Percentiles rank a stretch among this genome's conserved stretches.
Conservation (phyloP, 2,113 vertebrate genomes). For the Onychorhynchus coronatus region DNA sequence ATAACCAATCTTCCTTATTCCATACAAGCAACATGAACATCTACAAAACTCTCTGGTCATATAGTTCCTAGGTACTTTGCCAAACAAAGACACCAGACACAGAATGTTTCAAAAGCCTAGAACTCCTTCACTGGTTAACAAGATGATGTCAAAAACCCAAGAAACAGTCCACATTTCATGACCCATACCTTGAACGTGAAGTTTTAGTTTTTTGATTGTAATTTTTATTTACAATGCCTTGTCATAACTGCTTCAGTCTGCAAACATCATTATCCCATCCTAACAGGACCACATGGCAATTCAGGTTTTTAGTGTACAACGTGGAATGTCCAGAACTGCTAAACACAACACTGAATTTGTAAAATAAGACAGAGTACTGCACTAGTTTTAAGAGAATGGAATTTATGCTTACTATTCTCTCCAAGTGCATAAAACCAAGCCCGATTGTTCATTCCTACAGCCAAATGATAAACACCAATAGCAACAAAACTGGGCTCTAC, state of each 20-base stretch:
- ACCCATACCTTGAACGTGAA: not conserved
- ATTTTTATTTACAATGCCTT: not conserved
- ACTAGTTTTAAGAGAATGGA: not conserved
- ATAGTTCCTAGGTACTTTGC: not conserved
- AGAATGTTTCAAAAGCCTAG: not conserved
- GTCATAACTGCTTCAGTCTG: not conserved
- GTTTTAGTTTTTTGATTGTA: too few species aligned
- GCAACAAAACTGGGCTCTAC: slow-evolving; percentile 94
- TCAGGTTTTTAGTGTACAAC: not conserved
- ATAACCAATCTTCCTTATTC: not conserved
- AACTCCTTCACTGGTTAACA: not conserved
- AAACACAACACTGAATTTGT: not conserved
- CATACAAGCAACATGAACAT: not conserved
- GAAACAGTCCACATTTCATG: not conserved
- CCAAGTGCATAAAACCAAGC: slow-evolving; percentile 94
- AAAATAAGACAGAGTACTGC: not conserved
- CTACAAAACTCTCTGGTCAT: not conserved
- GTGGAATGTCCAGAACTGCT: not conserved
- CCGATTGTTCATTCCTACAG: slow-evolving; percentile 97
- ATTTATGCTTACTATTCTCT: slow-evolving; percentile 78
- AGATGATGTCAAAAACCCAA: not conserved
- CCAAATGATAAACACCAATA: slow-evolving; percentile 90
- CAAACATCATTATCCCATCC: not conserved
- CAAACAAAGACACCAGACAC: not conserved
- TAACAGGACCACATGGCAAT: not conserved